Evolutionary conservation across 2,113 vertebrate species (phyloP).

Genomic region (Spea multiplicata): DNA sequence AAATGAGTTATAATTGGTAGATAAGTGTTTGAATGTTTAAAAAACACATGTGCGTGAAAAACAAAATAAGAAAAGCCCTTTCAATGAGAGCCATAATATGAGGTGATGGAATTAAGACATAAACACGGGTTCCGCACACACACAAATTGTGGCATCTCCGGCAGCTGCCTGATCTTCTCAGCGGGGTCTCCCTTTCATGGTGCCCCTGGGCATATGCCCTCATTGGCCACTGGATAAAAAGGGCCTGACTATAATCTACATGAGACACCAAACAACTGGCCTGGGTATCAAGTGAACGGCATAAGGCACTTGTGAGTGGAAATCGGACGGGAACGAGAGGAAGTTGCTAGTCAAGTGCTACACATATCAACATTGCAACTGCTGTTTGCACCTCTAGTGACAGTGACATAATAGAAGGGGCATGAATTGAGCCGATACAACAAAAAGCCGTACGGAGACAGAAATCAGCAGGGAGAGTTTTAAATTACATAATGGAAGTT

Average conservation of each 20-base stretch:
- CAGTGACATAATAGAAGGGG: conserved; percentile 43
- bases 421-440: conserved; percentile 34
- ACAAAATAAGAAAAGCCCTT: too few relatives aligned
- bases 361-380: conserved; percentile 44
- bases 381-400: conserved; percentile 41
- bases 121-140: too few relatives aligned
- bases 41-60: too few relatives aligned
- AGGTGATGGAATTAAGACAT: too few relatives aligned
- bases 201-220: too few relatives aligned
- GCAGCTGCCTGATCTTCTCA: too few relatives aligned
- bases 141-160: too few relatives aligned
- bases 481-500: conserved; percentile 36
- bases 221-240: too few relatives aligned
- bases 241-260: conserved; percentile 11
- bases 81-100: too few relatives aligned
- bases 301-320: conserved; percentile 34
- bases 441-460: conserved; percentile 33
- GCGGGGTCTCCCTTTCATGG: too few relatives aligned
- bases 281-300: conserved; percentile 33
- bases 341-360: conserved; percentile 40
- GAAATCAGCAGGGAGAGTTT: conserved; percentile 20
- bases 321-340: conserved; percentile 30
- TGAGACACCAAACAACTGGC: conserved; percentile 42
- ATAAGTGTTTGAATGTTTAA: too few relatives aligned
- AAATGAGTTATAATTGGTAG: too few relatives aligned